Percentiles rank a stretch among this genome's conserved stretches.
Evolutionary conservation across 2,888 invertebrate species (phyloP).

Genomic region (Campoletis raptor): DNA sequence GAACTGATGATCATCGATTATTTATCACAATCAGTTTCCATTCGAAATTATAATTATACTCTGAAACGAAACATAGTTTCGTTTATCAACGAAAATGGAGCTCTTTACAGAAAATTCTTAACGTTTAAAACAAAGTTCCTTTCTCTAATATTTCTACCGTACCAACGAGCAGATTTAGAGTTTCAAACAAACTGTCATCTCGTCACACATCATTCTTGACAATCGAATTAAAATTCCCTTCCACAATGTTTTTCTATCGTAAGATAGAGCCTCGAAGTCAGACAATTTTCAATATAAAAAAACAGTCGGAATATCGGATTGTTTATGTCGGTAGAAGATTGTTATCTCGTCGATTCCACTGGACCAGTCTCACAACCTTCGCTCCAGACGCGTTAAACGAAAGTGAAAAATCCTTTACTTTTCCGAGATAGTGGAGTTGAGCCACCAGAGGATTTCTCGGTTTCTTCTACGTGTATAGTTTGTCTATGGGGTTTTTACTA

Average conservation of each 20-base stretch:
- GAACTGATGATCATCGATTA: not conserved
- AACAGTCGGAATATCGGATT: not conserved
- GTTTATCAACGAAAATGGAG: not conserved
- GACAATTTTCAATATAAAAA: not conserved
- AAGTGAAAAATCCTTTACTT: slow-evolving; percentile 29
- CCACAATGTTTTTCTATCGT: not conserved
- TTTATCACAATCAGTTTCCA: not conserved
- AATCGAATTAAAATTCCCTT: not conserved
- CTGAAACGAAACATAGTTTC: not conserved
- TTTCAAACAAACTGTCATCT: not conserved
- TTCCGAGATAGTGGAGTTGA: slow-evolving; percentile 26
- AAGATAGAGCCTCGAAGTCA: not conserved
- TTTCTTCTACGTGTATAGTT: not conserved
- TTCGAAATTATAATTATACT: not conserved
- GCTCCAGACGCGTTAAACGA: slow-evolving; percentile 1
- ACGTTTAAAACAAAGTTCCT: not conserved
- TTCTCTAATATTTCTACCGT: not conserved
- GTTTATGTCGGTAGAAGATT: not conserved
- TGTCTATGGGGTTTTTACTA: slow-evolving; percentile 18
- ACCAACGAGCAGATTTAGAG: not conserved
- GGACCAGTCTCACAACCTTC: not conserved
- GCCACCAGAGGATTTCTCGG: slow-evolving; percentile 27
- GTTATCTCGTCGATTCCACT: not conserved
- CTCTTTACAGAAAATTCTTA: not conserved
- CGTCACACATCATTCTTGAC: not conserved